Evolutionary conservation across 2,888 invertebrate species (phyloP), one percentile per base, ranked within the genome.

Genomic region (Kryphioiulus occultus): DNA sequence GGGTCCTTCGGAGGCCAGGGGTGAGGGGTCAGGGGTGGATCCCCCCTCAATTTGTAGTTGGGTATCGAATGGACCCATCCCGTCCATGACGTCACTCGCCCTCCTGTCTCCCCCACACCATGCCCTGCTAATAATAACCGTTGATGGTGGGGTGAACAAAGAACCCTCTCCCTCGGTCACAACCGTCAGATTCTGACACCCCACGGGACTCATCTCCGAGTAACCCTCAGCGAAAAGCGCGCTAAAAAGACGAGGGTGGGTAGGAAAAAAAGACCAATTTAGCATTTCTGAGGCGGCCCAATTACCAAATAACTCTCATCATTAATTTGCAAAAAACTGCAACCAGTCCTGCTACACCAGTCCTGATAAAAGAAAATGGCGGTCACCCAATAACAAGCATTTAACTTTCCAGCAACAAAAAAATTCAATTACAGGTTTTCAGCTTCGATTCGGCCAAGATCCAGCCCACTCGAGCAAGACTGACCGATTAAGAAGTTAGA

Each of bases 211-310:
- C 68, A 68, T 68, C 68, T 26, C 68, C 26, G 68, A 68, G 68
- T 26, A 68, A 26, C 68, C 53, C 68, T 68, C 68, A 68, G 26
- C 26, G n/a, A 59, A 59, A 59, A 59, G 0, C 47, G 47, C 5
- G 47, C 53, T n/a, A n/a, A 53, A 15, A 53, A n/a, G 53, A 68
- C 68, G 68, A 68, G 68, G 68, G 68, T 68, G 22, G 68, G 68
- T 12, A 68, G n/a, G 19, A 26, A 68, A 53, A 53, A 68, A 26
- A 0, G 68, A 68, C 26, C 10, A 68, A 68, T 68, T 68, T 68
- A 68, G 68, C 68, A 68, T 68, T 68, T 68, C 68, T 26, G 68
- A 68, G 68, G 68, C 68, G 68, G 68, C 68, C 68, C 68, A 68
- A 68, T 68, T 68, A 68, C 68, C n/a, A 68, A 68, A 68, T 68